phyloP scores from a whole-genome alignment of 2,113 vertebrate genomes.

The Mormyrus lacerda region DNA sequence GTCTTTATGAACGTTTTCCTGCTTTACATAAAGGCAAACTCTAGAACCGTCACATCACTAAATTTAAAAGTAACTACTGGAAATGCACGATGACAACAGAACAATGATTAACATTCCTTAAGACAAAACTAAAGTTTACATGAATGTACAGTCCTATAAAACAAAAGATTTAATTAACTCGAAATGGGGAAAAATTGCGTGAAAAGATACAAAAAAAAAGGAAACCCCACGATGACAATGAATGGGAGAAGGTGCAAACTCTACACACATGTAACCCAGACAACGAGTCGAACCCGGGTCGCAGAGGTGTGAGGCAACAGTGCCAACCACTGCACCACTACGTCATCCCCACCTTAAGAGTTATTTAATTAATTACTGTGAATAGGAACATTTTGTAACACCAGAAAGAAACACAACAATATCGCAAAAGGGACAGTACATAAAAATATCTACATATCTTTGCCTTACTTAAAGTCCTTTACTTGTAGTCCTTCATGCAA shows the following conservation, averaged over 20 bases:
- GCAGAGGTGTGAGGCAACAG: too few relatives aligned
- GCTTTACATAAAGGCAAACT: neutral
- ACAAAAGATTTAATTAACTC: neutral
- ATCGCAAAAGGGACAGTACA: neutral
- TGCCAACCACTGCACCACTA: too few relatives aligned
- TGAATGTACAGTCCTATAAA: neutral
- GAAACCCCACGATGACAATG: too few relatives aligned
- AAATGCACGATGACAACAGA: neutral
- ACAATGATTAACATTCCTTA: neutral
- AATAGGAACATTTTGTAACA: neutral
- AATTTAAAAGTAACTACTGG: neutral
- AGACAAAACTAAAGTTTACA: neutral
- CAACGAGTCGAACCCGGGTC: too few relatives aligned
- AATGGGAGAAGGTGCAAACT: too few relatives aligned
- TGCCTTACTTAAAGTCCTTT: constrained; percentile 60
- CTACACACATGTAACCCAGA: too few relatives aligned
- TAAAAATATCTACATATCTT: neutral
- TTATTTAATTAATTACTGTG: neutral
- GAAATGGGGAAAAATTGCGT: neutral
- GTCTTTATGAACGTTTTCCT: neutral
- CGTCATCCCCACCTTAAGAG: too few relatives aligned
- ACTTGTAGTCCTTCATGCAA: constrained; percentile 62
- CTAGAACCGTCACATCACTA: neutral
- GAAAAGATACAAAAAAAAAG: neutral
- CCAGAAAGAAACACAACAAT: neutral